These are phyloP conservation scores for Melanotaenia parkinsoni DNA, from an alignment of 2,797 vertebrate species.

Conservation along the genomic window DNA sequence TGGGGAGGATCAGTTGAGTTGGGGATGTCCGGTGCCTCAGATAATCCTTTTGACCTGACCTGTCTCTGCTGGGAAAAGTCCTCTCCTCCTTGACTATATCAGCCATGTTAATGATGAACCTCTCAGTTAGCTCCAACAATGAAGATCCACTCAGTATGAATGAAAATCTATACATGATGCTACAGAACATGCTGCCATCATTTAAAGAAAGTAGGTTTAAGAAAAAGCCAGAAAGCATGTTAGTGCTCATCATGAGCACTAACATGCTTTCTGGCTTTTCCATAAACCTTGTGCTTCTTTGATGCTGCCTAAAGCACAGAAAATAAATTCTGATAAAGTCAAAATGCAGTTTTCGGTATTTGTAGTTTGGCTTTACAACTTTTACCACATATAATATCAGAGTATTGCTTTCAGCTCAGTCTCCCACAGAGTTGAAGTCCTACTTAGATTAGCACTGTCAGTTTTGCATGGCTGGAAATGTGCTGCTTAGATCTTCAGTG, in stretches of 20 bases:
- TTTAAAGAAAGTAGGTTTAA: background rate
- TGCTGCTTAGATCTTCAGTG: too few relatives aligned
- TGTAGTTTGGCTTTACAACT: background rate
- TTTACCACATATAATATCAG: background rate
- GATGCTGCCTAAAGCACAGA: background rate
- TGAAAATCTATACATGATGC: slow-evolving; percentile 1
- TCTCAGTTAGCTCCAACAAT: slow-evolving; percentile 42
- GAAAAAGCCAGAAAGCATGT: too few relatives aligned
- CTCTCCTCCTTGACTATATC: slow-evolving; percentile 53
- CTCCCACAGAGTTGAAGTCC: background rate
- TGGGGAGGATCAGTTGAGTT: slow-evolving; percentile 70
- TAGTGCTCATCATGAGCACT: background rate
- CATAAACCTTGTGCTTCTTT: background rate
- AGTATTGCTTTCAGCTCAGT: background rate
- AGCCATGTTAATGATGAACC: slow-evolving; percentile 39
- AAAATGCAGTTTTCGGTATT: background rate
- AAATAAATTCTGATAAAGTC: background rate
- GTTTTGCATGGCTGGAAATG: too few relatives aligned
- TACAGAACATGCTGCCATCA: background rate
- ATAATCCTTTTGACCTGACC: slow-evolving; percentile 80
- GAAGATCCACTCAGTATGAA: slow-evolving; percentile 23
- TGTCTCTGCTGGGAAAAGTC: slow-evolving; percentile 69
- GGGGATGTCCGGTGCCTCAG: slow-evolving; percentile 75
- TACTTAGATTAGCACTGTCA: too few relatives aligned
- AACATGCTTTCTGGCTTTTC: background rate